Evolutionary conservation across 2,888 invertebrate species (phyloP).

Genomic region (Prosapia bicincta): DNA sequence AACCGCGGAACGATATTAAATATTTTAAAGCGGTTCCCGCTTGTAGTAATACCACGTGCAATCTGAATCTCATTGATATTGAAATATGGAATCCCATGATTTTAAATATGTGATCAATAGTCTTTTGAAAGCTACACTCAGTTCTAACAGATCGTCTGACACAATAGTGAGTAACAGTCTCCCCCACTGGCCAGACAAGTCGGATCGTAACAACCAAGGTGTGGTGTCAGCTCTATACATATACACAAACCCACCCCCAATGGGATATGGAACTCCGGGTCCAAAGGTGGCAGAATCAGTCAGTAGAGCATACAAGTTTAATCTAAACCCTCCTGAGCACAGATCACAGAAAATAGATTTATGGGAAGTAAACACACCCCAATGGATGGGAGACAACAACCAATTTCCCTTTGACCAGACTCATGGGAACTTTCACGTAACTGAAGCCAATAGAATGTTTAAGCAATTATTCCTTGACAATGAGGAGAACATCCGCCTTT

Average conservation of each 20-base stretch:
- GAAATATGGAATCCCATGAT: no score
- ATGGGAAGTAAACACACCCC: neutral
- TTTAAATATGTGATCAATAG: no score
- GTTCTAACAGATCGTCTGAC: neutral
- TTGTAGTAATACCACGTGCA: no score
- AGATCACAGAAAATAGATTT: neutral
- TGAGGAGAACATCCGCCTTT: conserved; percentile 15
- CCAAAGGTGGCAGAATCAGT: conserved; percentile 41
- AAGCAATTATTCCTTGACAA: conserved; percentile 29
- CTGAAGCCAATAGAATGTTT: conserved; percentile 34
- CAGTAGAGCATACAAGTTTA: conserved; percentile 34
- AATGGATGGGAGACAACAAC: neutral
- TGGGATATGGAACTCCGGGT: conserved; percentile 40
- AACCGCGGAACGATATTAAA: no score
- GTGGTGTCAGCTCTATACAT: conserved; percentile 29
- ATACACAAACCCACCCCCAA: conserved; percentile 39
- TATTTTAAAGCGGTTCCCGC: no score
- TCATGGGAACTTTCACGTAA: conserved; percentile 37
- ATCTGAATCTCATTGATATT: no score
- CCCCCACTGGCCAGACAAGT: neutral
- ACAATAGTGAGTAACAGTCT: neutral
- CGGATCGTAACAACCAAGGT: neutral
- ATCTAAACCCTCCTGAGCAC: conserved; percentile 27
- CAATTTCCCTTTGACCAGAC: conserved; percentile 33
- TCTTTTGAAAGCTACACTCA: neutral